These are phyloP conservation scores for Palythoa heliodiscus DNA, from an alignment of 92 coral and sea anemone genomes.

Conservation along the genomic window DNA sequence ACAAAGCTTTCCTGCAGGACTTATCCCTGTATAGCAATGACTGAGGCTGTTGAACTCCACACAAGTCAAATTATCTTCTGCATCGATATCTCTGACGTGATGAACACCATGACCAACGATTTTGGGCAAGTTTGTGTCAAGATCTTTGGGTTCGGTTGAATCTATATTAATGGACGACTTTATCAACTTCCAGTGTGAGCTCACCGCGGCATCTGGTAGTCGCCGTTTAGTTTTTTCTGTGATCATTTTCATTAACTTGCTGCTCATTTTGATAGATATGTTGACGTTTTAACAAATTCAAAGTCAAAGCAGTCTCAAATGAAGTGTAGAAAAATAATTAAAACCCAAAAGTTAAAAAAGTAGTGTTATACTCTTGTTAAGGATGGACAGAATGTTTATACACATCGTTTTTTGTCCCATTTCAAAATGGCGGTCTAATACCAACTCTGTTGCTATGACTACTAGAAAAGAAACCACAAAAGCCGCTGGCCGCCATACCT, in stretches of 20 bases:
- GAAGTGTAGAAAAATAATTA: neutral
- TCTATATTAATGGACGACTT: neutral
- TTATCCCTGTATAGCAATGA: slow-evolving; percentile 4
- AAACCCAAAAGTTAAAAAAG: neutral
- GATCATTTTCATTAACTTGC: slow-evolving; percentile 30
- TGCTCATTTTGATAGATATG: neutral
- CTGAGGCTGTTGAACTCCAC: slow-evolving; percentile 10
- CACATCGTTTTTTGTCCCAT: neutral
- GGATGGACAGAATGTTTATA: neutral
- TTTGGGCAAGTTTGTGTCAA: slow-evolving; percentile 22
- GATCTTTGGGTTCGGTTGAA: slow-evolving; percentile 3
- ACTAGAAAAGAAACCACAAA: too few relatives aligned
- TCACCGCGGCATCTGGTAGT: slow-evolving; percentile 22
- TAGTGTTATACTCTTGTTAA: neutral
- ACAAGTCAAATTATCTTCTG: slow-evolving; percentile 11
- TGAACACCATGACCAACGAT: slow-evolving; percentile 28
- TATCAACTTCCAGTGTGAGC: slow-evolving; percentile 34
- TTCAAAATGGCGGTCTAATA: slow-evolving; percentile 10
- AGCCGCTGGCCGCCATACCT: too few relatives aligned
- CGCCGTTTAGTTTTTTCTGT: slow-evolving; percentile 11
- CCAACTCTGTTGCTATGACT: too few relatives aligned
- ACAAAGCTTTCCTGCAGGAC: slow-evolving; percentile 13
- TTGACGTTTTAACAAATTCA: neutral
- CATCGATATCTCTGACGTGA: slow-evolving; percentile 13
- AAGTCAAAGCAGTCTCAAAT: neutral